Evolutionary conservation across 2,888 invertebrate genomes (phyloP).

Genomic region (Pristionchus japonicus): DNA sequence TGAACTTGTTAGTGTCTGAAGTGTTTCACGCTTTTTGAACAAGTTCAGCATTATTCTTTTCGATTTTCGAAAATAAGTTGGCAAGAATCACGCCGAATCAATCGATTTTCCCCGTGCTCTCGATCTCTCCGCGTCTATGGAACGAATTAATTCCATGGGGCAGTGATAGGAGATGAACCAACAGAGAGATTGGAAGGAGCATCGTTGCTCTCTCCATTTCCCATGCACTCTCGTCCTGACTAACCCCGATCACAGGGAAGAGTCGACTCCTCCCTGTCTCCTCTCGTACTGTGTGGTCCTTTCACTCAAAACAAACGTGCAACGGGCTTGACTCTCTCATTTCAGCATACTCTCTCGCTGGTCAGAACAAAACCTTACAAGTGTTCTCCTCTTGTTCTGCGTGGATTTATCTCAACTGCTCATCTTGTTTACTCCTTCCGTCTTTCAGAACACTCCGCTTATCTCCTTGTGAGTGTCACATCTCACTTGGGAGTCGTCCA

Average conservation of each 20-base stretch:
- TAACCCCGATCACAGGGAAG: too few species aligned
- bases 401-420: neutral
- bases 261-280: constrained; percentile 5
- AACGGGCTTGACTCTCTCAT: neutral
- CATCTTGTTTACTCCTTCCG: neutral
- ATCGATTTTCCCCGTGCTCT: neutral
- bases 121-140: neutral
- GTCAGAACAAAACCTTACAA: neutral
- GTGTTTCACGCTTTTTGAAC: too few species aligned
- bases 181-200: neutral
- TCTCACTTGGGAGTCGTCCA: neutral
- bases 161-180: constrained; percentile 11
- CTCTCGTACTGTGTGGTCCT: neutral
- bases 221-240: neutral
- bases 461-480: neutral
- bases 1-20: neutral
- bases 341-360: too few species aligned
- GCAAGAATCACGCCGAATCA: neutral
- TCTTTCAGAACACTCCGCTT: neutral
- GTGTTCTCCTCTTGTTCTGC: neutral
- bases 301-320: constrained; percentile 20
- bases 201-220: neutral
- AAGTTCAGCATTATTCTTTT: too few species aligned
- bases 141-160: neutral
- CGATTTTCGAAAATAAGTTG: neutral